Evolutionary conservation across 2,797 vertebrate genomes (phyloP), one percentile per base, ranked within the genome.

Genomic region (Urophycis tenuis): DNA sequence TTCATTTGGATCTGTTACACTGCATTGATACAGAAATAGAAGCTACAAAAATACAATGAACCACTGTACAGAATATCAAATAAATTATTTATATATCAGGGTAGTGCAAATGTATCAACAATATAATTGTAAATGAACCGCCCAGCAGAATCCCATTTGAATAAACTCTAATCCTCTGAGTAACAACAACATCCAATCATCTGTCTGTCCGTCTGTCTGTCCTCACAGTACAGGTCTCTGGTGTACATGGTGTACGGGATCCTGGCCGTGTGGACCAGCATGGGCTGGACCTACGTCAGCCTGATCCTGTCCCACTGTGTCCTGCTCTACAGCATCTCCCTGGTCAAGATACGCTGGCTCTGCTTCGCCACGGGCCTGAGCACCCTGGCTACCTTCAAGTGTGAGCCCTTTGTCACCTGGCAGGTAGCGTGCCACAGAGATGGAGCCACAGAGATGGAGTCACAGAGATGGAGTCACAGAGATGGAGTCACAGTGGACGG

Each of bases 341-440:
- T 99, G 77, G 91, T 94, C 79, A 97, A 98, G 80, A 94, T 95
- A 81, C 94, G 92, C 81, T 99, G 98, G 97, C 94, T 99, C 34
- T 99, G 97, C 85, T 96, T 96, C 0, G 77, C 89, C 49, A 91
- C 95, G 0, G 97, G 98, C 3, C 93, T 99, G 22, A 93, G 91
- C 75, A 96, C 95, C 31, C 93, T 99, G 0, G 93, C 95, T 0
- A 96, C 96, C 0, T 96, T 99, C 92, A 98, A 96, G 88, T 86
- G 96, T 87, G 95, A 99, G 69, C 96, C 96, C 0, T 95, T 97
- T 0, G 92, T 94, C 84, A 94, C 95, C 9, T 99, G 96, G 97
- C 97, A 99, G 96, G 98, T 98, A 81, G 79, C 75, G 5, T 41
- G 39, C 2, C 2, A 2, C 5, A 41, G 39, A n/a, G n/a, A n/a